Base-by-base conservation (phyloP, 2,888 invertebrate species). In the Rambutsinella grinnellia region DNA sequence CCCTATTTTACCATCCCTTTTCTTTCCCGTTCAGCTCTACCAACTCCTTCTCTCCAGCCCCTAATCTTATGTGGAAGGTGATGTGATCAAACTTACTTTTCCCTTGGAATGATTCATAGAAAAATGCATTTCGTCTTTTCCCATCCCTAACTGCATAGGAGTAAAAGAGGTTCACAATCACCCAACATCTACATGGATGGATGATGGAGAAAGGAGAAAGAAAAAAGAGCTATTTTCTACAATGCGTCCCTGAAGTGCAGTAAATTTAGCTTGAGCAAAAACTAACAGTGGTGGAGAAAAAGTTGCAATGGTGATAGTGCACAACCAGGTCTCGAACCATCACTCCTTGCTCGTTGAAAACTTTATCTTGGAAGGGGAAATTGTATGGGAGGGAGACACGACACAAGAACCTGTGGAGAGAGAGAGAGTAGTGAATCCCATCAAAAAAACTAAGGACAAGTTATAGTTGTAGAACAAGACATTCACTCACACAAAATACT, bases 141-240 rank as follows among this genome's bases (percentile, higher is more conserved):
- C 36, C 36, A 36, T 5, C 36, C 13, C 36, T n/a, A n/a, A n/a
- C 13, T 36, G 36, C 36, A 36, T 36, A 36, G 36, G 36, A 36
- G 54, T 19, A 23, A 54, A 21, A 23, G 17, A 54, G 8, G 24
- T 23, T 21, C 8, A 15, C 54, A 21, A 21, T 54, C 15, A 21
- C 54, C 51, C 19, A 8, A n/a, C 36, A 36, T 36, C 36, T 13
- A 36, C 54, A 21, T 44, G 65, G 65, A 68, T 24, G 68, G 72
- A 71, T 72, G 75, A 46, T 75, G 53, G 58, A n/a, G 62, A 65
- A 60, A 68, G 74, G 75, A 66, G 69, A 81, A n/a, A 75, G 78
- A 78, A 78, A 82, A 76, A 83, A 82, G 82, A 82, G 84, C 84
- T 84, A 84, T 84, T 84, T 83, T 84, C 82, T 81, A 79, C 78